Evolutionary conservation across 2,888 invertebrate species (phyloP).

Genomic region (Tipula vernalis): DNA sequence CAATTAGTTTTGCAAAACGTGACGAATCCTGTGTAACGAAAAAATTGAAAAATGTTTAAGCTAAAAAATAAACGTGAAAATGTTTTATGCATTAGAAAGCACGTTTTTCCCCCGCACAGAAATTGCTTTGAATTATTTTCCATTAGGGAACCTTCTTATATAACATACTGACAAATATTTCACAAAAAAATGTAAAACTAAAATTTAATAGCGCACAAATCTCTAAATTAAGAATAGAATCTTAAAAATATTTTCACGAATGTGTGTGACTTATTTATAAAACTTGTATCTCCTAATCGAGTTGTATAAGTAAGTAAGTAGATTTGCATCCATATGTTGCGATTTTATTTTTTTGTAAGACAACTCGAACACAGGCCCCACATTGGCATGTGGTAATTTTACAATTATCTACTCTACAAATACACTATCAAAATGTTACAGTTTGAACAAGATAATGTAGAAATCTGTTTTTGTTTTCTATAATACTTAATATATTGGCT

Average conservation of each 20-base stretch:
- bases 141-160: neutral
- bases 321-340: neutral
- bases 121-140: neutral
- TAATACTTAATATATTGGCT: neutral
- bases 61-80: neutral
- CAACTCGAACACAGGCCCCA: neutral
- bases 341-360: neutral
- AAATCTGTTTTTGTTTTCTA: neutral
- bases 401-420: neutral
- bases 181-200: neutral
- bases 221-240: neutral
- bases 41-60: too few relatives aligned
- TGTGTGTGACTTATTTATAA: neutral
- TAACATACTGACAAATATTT: neutral
- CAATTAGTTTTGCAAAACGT: too few relatives aligned
- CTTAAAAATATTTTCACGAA: neutral
- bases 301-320: neutral
- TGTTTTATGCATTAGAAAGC: neutral
- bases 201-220: neutral
- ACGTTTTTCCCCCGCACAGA: neutral
- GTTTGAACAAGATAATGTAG: neutral
- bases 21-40: too few relatives aligned
- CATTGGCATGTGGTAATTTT: neutral
- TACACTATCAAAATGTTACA: neutral
- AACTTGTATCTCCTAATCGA: neutral